A percentile compares a stretch with the other conserved stretches of the same genome.
phyloP scores from a whole-genome alignment of 2,113 vertebrate genomes.

The Megaleporinus macrocephalus region DNA sequence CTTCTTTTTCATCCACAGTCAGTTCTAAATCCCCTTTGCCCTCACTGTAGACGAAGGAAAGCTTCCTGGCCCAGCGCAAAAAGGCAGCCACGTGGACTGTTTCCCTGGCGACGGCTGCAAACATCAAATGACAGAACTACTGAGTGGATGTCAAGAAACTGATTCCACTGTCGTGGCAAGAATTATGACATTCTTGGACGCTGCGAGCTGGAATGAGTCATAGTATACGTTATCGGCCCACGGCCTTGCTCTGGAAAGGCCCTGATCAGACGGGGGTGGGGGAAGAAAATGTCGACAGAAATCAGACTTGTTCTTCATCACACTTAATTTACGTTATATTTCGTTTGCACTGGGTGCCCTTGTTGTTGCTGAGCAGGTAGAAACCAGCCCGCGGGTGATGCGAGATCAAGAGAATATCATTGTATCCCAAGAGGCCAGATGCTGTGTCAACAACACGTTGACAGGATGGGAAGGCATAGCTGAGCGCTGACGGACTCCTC shows the following conservation, averaged over 20 bases:
- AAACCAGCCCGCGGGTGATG: neutral
- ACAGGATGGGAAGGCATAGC: neutral
- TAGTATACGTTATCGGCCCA: slow-evolving; percentile 42
- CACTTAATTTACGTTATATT: slow-evolving; percentile 22
- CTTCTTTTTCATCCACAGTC: slow-evolving; percentile 28
- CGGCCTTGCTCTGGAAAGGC: slow-evolving; percentile 5
- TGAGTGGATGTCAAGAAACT: slow-evolving; percentile 57
- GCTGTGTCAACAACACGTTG: neutral
- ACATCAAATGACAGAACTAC: slow-evolving; percentile 58
- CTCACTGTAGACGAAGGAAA: slow-evolving; percentile 38
- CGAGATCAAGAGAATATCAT: neutral
- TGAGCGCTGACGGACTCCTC: slow-evolving; percentile 6
- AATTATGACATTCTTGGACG: slow-evolving; percentile 59
- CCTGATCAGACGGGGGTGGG: neutral
- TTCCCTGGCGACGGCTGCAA: slow-evolving; percentile 56
- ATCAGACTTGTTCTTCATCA: slow-evolving; percentile 28
- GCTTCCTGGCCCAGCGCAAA: slow-evolving; percentile 44
- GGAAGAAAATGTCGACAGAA: slow-evolving; percentile 6
- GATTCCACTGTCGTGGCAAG: slow-evolving; percentile 51
- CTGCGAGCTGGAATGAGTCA: slow-evolving; percentile 50
- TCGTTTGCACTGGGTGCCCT: slow-evolving; percentile 11
- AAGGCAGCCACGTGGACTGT: slow-evolving; percentile 50
- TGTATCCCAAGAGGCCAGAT: neutral
- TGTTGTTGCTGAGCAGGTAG: slow-evolving; percentile 25
- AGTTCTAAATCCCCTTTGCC: slow-evolving; percentile 37